Base-by-base conservation (phyloP, 1,140 invertebrate species). In the Ceratina japonica region DNA sequence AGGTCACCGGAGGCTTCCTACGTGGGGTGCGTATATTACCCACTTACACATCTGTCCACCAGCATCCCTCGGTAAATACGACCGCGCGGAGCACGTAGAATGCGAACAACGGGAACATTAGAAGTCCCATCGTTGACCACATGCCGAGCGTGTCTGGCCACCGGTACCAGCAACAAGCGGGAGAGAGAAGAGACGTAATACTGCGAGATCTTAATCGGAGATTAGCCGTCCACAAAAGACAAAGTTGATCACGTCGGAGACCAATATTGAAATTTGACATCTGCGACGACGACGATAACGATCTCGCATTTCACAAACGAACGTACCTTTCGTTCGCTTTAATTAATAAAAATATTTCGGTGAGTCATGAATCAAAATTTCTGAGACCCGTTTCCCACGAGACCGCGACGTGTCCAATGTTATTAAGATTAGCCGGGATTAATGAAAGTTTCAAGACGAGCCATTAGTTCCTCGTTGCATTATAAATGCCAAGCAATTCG, bases 11-110 rank as follows among this genome's bases (percentile, higher is more conserved):
- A 66, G 70, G 58, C 62, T 63, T 51, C 51, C 65, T 61, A 24
- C 31, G 7, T n/a, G 15, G 56, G 69, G 76, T 44, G 58, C 81
- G 86, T 87, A 86, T 81, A 44, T 44, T 44, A 77, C 75, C 89
- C 91, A 90, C 90, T 92, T 91, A 91, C 87, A 86, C 91, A 92
- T 92, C 91, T 92, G 91, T 91, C 90, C 91, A 87, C 88, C 90
- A 90, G 88, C 89, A 90, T 91, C 89, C 90, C 87, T 85, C 79
- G 83, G 79, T 87, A 87, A 81, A 88, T 89, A 87, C 80, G 81
- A 79, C 70, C 37, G 62, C 59, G 64, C 59, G 65, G 62, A 79
- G 70, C 64, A 80, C 87, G 85, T 80, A 83, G 83, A 85, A 87
- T 81, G 73, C 87, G 75, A 73, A 73, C 84, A 87, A 81, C 81